Base-by-base conservation (phyloP, 2,113 vertebrate species). In the Caranx melampygus region DNA sequence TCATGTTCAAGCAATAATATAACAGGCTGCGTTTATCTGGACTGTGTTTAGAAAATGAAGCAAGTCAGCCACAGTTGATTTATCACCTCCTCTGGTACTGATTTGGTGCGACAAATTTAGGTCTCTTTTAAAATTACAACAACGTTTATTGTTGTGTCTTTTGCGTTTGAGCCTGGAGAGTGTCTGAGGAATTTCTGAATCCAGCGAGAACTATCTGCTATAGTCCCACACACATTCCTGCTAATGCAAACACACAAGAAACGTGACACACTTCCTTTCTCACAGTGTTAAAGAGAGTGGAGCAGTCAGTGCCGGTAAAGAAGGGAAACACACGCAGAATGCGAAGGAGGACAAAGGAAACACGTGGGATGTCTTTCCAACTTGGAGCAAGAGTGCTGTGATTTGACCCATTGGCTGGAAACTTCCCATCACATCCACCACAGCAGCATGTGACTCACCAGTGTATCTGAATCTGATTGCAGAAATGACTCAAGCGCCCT, bases 221-320 rank as follows among this genome's bases (percentile, higher is more conserved):
- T 12, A 16, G 18, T 76, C 79, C 72, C 70, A 82, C 85, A 62
- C 88, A 84, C 77, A 87, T 79, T 81, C 83, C 81, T 83, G 67
- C 63, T 71, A 65, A 78, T 64, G 44, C 69, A 83, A 88, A 88
- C 81, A 88, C 81, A 78, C 67, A 75, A 84, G 78, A 72, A 79
- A 78, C 49, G 60, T 77, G 74, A 87, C 80, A 84, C 70, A 75
- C 75, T 88, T 88, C 89, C 88, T 89, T 75, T 76, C 84, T 83
- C 73, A 73, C 75, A 66, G 16, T 35, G 73, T 59, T 11, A 8
- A 51, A 79, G 77, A 70, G 75, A 84, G 58, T 14, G 71, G 65
- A 75, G 63, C 54, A 52, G 78, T 57, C n/a, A 2, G 16, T 34
- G 58, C 5, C 9, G 9, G 57, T 16, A 5, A 59, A 49, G 61